Percentiles rank a stretch among this genome's conserved stretches.
phyloP scores from a whole-genome alignment of 2,797 vertebrate genomes.

The Tinamus major region DNA sequence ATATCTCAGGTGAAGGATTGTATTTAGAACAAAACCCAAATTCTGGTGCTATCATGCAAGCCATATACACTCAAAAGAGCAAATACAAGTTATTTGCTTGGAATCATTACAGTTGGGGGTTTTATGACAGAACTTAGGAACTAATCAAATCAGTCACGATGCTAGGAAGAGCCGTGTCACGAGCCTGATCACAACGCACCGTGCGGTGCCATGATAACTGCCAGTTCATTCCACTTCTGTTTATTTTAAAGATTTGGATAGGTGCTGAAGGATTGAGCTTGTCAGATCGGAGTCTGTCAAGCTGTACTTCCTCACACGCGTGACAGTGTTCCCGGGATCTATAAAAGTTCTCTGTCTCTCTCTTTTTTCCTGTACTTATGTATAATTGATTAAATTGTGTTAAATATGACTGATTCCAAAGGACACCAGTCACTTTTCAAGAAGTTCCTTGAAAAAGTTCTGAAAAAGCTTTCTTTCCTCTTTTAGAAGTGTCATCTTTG shows the following conservation, averaged over 20 bases:
- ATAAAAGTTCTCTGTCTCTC: neutral
- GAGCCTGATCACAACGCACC: neutral
- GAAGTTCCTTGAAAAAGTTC: neutral
- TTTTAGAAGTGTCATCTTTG: neutral
- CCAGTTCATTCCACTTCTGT: neutral
- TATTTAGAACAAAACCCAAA: neutral
- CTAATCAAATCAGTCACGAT: neutral
- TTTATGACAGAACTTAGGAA: constrained; percentile 4
- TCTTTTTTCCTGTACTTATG: neutral
- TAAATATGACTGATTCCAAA: neutral
- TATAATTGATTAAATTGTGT: neutral
- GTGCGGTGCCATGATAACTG: neutral
- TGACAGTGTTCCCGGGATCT: neutral
- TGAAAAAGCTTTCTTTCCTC: neutral
- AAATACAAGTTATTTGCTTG: constrained; percentile 13
- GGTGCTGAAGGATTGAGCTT: neutral
- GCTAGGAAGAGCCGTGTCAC: neutral
- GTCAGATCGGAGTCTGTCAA: neutral
- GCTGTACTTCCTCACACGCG: neutral
- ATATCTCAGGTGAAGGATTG: neutral
- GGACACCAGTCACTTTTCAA: neutral
- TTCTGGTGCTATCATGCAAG: neutral
- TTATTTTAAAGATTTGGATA: neutral
- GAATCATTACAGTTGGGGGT: neutral
- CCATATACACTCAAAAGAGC: neutral